phyloP scores from a whole-genome alignment of 2,797 vertebrate species.

The Enteromius trimaculatus region DNA sequence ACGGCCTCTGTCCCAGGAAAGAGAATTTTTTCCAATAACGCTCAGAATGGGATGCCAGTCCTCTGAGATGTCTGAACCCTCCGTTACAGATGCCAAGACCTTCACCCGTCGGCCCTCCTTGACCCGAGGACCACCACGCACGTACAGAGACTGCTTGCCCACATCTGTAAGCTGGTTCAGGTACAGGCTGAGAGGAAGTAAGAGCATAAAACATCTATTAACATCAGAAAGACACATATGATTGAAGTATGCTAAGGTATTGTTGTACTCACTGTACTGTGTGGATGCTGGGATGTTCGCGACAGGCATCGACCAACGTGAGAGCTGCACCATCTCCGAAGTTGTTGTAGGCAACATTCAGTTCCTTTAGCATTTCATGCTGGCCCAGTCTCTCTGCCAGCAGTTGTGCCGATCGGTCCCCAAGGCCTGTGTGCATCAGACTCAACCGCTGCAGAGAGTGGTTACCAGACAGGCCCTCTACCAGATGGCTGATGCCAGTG shows the following conservation, averaged over 20 bases:
- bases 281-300: slow-evolving; percentile 83
- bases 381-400: slow-evolving; percentile 78
- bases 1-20: slow-evolving; percentile 84
- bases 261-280: slow-evolving; percentile 88
- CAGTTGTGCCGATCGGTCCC: slow-evolving; percentile 78
- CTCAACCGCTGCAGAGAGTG: slow-evolving; percentile 82
- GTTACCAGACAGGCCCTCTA: slow-evolving; percentile 85
- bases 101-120: slow-evolving; percentile 71
- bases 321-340: slow-evolving; percentile 86
- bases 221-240: not conserved
- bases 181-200: slow-evolving; percentile 82
- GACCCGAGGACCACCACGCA: slow-evolving; percentile 69
- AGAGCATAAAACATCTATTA: not conserved
- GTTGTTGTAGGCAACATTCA: slow-evolving; percentile 93
- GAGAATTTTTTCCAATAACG: slow-evolving; percentile 84
- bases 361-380: slow-evolving; percentile 83
- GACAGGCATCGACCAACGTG: slow-evolving; percentile 85
- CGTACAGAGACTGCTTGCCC: slow-evolving; percentile 83
- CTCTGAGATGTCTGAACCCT: slow-evolving; percentile 86
- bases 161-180: slow-evolving; percentile 90
- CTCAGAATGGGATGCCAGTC: slow-evolving; percentile 90
- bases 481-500: slow-evolving; percentile 76
- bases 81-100: slow-evolving; percentile 89
- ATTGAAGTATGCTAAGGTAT: not conserved
- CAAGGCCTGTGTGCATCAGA: slow-evolving; percentile 88